These are phyloP conservation scores for Tinea pellionella DNA, from an alignment of 2,888 invertebrate genomes.

Conservation along the genomic window DNA sequence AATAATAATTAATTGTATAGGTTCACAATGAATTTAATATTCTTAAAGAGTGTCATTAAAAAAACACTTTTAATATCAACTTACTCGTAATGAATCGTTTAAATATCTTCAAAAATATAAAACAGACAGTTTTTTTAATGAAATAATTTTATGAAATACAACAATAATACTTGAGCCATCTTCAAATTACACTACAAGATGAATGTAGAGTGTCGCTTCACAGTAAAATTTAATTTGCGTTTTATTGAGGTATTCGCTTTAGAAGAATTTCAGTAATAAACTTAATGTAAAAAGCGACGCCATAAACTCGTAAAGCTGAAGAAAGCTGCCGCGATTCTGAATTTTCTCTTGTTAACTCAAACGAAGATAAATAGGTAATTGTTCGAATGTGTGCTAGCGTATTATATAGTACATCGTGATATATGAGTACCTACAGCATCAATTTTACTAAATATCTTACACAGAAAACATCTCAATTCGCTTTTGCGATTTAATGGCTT, in stretches of 20 bases:
- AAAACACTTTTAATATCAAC: no score
- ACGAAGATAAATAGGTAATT: slow-evolving; percentile 8
- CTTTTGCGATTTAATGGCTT: background rate
- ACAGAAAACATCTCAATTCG: background rate
- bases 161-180: background rate
- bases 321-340: slow-evolving; percentile 6
- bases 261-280: slow-evolving; percentile 32
- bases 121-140: background rate
- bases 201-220: slow-evolving; percentile 11
- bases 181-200: slow-evolving; percentile 2
- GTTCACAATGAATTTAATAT: no score
- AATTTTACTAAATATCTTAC: background rate
- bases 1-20: no score
- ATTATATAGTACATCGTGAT: background rate
- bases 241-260: slow-evolving; percentile 29
- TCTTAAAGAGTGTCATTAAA: no score
- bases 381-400: background rate
- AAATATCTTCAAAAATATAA: no score
- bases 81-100: no score
- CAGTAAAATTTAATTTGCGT: slow-evolving; percentile 40
- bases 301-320: slow-evolving; percentile 4
- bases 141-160: background rate
- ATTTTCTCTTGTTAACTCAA: background rate
- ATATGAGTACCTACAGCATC: background rate
- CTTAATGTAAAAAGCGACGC: slow-evolving; percentile 28